Percentiles rank a stretch among this genome's conserved stretches.
Conservation (phyloP, 2,113 vertebrate genomes). For the Macrotus californicus region DNA sequence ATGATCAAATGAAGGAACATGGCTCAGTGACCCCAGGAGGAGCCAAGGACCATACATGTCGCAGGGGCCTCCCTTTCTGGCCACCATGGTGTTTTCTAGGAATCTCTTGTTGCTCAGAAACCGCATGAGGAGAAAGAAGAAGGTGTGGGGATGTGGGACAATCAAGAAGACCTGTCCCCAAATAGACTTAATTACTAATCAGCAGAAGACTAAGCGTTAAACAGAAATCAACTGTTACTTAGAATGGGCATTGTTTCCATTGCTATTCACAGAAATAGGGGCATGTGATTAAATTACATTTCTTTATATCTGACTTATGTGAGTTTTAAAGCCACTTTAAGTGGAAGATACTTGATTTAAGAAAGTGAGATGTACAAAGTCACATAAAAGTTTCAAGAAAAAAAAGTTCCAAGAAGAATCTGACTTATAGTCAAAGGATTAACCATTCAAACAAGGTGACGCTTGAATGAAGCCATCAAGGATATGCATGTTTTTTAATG, state of each 20-base stretch:
- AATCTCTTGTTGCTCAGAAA: not conserved
- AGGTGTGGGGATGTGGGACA: not conserved
- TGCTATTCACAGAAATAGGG: not conserved
- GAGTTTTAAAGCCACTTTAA: not conserved
- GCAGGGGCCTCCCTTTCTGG: not conserved
- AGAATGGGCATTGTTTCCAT: not conserved
- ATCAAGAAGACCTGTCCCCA: not conserved
- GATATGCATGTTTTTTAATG: not conserved
- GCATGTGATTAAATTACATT: not conserved
- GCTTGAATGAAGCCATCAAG: not conserved
- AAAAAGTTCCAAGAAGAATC: not conserved
- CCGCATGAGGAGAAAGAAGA: not conserved
- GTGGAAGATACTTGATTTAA: not conserved
- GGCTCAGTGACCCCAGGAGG: not conserved
- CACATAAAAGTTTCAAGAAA: not conserved
- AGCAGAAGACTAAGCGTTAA: not conserved
- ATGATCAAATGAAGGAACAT: not conserved
- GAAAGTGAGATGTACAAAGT: not conserved
- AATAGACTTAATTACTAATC: not conserved
- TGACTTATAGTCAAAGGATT: not conserved
- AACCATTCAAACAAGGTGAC: not conserved
- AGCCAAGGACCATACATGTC: not conserved
- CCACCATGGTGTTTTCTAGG: not conserved
- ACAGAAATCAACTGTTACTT: not conserved
- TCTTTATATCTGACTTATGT: not conserved